phyloP scores from a whole-genome alignment of 2,888 invertebrate species.

The Deroplatys truncata region DNA sequence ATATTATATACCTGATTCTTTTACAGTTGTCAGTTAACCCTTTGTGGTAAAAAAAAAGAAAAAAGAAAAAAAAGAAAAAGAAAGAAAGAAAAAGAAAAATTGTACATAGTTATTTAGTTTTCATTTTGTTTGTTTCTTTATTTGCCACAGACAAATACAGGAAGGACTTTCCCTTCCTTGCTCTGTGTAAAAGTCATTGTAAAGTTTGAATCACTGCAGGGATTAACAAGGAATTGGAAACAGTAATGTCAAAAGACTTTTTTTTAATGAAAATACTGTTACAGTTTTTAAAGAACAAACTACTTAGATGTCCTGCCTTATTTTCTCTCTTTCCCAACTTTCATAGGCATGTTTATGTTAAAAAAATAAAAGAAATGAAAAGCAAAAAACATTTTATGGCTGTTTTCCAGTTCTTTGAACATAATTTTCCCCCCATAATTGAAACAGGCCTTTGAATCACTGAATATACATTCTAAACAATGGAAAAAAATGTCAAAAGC shows the following conservation, averaged over 20 bases:
- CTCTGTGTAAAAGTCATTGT: conserved; percentile 14
- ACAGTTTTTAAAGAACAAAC: background rate
- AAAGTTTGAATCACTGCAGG: conserved; percentile 28
- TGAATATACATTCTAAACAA: conserved; percentile 8
- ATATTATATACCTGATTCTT: conserved; percentile 26
- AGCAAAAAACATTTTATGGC: background rate
- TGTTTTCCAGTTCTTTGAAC: conserved; percentile 4
- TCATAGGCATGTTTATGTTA: background rate
- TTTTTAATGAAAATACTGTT: background rate
- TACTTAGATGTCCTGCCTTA: background rate
- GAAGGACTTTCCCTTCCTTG: conserved; percentile 10
- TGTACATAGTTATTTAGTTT: conserved; percentile 27
- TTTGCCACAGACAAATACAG: conserved; percentile 25
- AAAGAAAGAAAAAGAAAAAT: background rate
- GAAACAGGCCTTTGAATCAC: background rate
- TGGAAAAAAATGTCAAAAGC: conserved; percentile 7
- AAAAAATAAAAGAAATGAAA: background rate
- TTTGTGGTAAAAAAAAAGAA: conserved; percentile 23
- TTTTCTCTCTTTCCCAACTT: background rate
- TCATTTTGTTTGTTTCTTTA: conserved; percentile 10
- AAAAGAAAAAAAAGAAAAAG: background rate
- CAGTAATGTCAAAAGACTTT: background rate
- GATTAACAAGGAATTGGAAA: conserved; percentile 30
- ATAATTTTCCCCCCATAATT: background rate
- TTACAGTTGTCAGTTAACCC: conserved; percentile 27